Conservation (phyloP, 2,113 vertebrate species). For the Lates calcarifer region DNA sequence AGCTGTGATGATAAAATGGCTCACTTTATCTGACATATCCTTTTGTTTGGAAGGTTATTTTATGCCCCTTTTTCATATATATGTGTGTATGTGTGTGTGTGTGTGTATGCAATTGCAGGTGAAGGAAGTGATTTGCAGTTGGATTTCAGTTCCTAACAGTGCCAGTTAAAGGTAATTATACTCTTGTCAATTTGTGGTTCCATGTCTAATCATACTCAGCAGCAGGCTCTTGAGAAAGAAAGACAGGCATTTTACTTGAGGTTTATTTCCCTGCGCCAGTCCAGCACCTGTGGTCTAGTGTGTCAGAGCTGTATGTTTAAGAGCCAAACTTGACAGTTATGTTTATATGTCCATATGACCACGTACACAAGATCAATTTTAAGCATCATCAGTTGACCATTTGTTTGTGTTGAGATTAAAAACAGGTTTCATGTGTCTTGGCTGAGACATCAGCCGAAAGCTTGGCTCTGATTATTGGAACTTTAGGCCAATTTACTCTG, state of each 20-base stretch:
- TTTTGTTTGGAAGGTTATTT: conserved; percentile 14
- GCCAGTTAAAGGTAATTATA: conserved; percentile 33
- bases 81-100: background rate
- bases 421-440: background rate
- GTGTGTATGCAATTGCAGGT: background rate
- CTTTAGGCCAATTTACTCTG: background rate
- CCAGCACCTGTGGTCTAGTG: background rate
- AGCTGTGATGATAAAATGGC: conserved; percentile 32
- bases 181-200: conserved; percentile 14
- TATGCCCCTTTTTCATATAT: background rate
- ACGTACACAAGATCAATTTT: background rate
- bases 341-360: too few species aligned
- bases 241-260: background rate
- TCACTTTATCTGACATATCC: conserved; percentile 13
- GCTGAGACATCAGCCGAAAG: background rate
- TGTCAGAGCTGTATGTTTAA: background rate
- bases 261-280: background rate
- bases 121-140: background rate
- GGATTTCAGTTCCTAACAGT: conserved; percentile 21
- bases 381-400: background rate
- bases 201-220: conserved; percentile 20
- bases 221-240: background rate
- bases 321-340: background rate
- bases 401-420: background rate
- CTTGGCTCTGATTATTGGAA: background rate